Evolutionary conservation across 1,140 invertebrate genomes (phyloP).

Genomic region (Andrena cerasifolii): DNA sequence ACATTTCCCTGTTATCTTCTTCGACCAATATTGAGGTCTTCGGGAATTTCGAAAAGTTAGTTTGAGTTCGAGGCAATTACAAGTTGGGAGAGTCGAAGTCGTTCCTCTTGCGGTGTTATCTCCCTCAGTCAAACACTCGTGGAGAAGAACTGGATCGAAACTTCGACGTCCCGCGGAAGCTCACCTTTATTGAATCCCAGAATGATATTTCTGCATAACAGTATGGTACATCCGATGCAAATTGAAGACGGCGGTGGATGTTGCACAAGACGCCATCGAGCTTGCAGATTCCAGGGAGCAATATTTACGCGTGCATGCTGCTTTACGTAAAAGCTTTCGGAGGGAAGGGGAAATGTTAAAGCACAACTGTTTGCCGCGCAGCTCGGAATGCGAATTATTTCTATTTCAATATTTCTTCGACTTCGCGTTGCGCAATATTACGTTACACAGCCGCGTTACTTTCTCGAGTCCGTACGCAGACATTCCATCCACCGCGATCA

Average conservation of each 20-base stretch:
- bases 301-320: neutral
- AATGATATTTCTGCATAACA: neutral
- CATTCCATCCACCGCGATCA: neutral
- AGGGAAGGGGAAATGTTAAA: too few relatives aligned
- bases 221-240: neutral
- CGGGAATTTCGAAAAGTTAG: neutral
- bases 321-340: neutral
- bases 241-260: neutral
- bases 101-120: neutral
- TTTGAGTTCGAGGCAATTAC: neutral
- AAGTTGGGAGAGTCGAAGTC: neutral
- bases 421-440: conserved; percentile 49
- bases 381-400: neutral
- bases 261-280: conserved; percentile 7
- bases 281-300: conserved; percentile 10
- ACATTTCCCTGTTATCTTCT: neutral
- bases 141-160: conserved; percentile 5
- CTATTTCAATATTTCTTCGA: conserved; percentile 6
- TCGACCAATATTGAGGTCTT: conserved; percentile 1
- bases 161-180: neutral
- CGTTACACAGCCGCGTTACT: neutral
- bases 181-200: neutral
- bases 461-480: neutral
- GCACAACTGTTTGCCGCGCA: neutral
- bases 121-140: neutral